Evolutionary conservation across 2,888 invertebrate species (phyloP), one percentile per base, ranked within the genome.

Genomic region (Drosophila trichaetosa): DNA sequence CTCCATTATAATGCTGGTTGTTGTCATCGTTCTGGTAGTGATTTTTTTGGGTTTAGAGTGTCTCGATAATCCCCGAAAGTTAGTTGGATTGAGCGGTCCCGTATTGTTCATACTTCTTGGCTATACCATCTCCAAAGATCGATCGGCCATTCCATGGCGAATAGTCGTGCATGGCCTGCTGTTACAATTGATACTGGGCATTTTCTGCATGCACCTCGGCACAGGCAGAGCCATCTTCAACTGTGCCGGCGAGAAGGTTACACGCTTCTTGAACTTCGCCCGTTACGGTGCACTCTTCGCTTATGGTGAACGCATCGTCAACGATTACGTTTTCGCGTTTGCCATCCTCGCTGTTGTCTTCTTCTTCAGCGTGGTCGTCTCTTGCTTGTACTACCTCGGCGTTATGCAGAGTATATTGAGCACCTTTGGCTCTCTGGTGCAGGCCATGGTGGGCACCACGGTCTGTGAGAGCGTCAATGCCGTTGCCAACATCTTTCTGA

Each of bases 401-500:
- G 95, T 95, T 0, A 96, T 99, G 95, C 98, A 98, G 93, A 92
- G 98, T 27, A 0, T 79, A 6, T 34, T 83, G 46, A 48, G 31
- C 5, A 31, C 13, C 0, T 40, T 75, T 21, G 98, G 98, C 0
- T 95, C 95, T 93, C 87, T 96, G 5, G 94, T 98, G 57, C 95
- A 96, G 82, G 91, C 93, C 6, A 92, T 95, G 0, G 94, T 97
- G 92, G 96, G 96, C 16, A 98, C 99, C 0, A 98, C 83, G 97
- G 97, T 98, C 1, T 97, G 98, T 62, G 99, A 99, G 93, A 98
- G 98, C 62, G 95, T 99, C 56, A 98, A 96, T 83, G 96, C 97
- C 21, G 96, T 98, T 2, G 98, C 97, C 0, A 98, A 98, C 91
- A 96, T 98, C 24, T 99, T 99, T 90, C 94, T 99, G 8, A 98